Base-by-base conservation (phyloP, 2,888 invertebrate genomes). In the Aelia acuminata region DNA sequence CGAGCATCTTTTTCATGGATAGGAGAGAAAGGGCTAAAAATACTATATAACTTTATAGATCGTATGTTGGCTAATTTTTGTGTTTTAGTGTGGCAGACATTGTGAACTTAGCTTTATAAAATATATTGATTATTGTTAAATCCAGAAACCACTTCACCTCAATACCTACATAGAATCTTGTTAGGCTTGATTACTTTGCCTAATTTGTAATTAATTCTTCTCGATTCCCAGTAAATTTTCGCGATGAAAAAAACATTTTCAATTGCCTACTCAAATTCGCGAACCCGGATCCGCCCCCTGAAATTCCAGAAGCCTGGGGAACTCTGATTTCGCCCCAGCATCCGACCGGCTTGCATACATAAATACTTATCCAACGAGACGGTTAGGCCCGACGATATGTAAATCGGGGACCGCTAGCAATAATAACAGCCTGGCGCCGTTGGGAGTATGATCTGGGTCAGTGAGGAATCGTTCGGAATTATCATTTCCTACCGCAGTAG, bases 401-500 rank as follows among this genome's bases (percentile, higher is more conserved):
- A 70, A 70, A 70, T 70, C 31, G 63, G 18, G 18, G 31, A 5
- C 3, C 20, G 31, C 5, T 13, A 70, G 18, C 31, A 70, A 63
- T 63, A 63, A 70, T 70, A 70, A 35, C 63, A 70, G 31, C 8
- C 18, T 35, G 63, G 63, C 63, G 63, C 63, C 63, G 63, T 70
- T 35, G 63, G 10, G 18, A 20, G 63, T 35, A 35, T 70, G 63
- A 70, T 70, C 63, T 70, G 63, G 63, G 63, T 70, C 63, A 70
- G 63, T 57, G 63, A 20, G 63, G 63, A 26, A 57, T 57, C 57
- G 26, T 57, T 26, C 26, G 18, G 63, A 35, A 70, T 70, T 70
- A 70, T 70, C 63, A 70, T 70, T 70, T 70, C 63, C 63, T 35
- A 35, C 63, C 35, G 31, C 35, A 70, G 31, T 70, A 70, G 63